These are phyloP conservation scores for Ypsolopha scabrella DNA, from an alignment of 2,888 invertebrate genomes.

Conservation along the genomic window DNA sequence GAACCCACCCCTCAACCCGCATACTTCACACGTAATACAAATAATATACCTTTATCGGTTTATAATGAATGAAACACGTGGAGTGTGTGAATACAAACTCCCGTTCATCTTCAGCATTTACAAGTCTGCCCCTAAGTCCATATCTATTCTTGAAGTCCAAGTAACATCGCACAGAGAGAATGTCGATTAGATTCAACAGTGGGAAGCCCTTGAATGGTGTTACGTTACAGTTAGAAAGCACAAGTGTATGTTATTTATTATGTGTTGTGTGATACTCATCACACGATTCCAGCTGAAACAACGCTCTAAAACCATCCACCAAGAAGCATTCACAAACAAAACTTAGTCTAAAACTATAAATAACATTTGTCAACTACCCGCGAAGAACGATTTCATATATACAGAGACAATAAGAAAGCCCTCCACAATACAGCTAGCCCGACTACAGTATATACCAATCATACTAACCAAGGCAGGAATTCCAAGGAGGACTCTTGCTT, in stretches of 20 bases:
- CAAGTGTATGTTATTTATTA: not conserved
- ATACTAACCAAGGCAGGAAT: constrained; percentile 86
- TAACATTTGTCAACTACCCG: not conserved
- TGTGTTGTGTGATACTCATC: not conserved
- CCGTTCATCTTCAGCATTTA: constrained; percentile 49
- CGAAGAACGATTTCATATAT: not conserved
- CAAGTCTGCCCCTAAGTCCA: constrained; percentile 59
- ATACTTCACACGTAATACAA: too few species aligned
- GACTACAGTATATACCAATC: constrained; percentile 46
- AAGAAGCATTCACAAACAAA: not conserved
- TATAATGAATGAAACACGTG: not conserved
- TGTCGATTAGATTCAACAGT: not conserved
- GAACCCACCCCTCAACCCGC: too few species aligned
- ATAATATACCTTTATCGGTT: not conserved
- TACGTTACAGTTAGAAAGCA: not conserved
- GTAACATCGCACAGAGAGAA: constrained; percentile 15
- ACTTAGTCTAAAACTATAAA: not conserved
- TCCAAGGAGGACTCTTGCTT: constrained; percentile 79
- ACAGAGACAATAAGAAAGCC: not conserved
- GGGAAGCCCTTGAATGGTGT: not conserved
- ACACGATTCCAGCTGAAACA: not conserved
- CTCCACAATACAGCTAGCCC: constrained; percentile 18
- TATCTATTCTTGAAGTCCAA: constrained; percentile 70
- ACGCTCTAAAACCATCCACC: not conserved
- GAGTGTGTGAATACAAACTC: constrained; percentile 16